Evolutionary conservation across 2,888 invertebrate genomes (phyloP).

Genomic region (Seira ritae): DNA sequence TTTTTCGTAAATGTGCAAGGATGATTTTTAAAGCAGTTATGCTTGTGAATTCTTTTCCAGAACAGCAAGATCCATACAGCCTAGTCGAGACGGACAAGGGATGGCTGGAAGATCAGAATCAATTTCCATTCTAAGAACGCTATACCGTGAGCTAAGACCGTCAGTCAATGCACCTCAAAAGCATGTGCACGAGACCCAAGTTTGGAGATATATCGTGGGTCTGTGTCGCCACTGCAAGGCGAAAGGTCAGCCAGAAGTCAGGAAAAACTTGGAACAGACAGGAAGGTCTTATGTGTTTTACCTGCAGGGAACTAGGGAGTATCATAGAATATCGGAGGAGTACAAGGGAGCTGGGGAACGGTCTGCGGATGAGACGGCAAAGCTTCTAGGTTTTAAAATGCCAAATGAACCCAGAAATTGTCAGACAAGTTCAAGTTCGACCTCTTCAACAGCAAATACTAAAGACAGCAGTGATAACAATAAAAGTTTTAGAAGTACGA

Average conservation of each 20-base stretch:
- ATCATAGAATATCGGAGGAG: constrained; percentile 83
- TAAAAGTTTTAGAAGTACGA: not conserved
- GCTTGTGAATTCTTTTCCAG: not conserved
- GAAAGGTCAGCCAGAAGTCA: constrained; percentile 80
- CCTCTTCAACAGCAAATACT: not conserved
- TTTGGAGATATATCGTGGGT: constrained; percentile 67
- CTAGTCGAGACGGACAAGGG: not conserved
- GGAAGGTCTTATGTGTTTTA: constrained; percentile 89
- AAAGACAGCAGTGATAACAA: not conserved
- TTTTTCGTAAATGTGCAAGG: not conserved
- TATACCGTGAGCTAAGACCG: constrained; percentile 72
- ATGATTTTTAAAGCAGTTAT: not conserved
- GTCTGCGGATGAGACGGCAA: constrained; percentile 85
- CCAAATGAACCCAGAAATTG: constrained; percentile 84
- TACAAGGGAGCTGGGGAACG: constrained; percentile 90
- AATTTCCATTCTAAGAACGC: constrained; percentile 51
- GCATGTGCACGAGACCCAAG: constrained; percentile 64
- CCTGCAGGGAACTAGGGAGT: constrained; percentile 82
- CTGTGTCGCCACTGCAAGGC: constrained; percentile 44
- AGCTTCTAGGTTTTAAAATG: constrained; percentile 88
- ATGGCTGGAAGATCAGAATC: constrained; percentile 35
- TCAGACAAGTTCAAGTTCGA: not conserved
- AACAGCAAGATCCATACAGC: not conserved
- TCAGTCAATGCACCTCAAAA: constrained; percentile 53
- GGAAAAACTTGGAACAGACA: constrained; percentile 79